These are phyloP conservation scores for Oryctes rhinoceros DNA, from an alignment of 1,140 invertebrate species.

Conservation along the genomic window DNA sequence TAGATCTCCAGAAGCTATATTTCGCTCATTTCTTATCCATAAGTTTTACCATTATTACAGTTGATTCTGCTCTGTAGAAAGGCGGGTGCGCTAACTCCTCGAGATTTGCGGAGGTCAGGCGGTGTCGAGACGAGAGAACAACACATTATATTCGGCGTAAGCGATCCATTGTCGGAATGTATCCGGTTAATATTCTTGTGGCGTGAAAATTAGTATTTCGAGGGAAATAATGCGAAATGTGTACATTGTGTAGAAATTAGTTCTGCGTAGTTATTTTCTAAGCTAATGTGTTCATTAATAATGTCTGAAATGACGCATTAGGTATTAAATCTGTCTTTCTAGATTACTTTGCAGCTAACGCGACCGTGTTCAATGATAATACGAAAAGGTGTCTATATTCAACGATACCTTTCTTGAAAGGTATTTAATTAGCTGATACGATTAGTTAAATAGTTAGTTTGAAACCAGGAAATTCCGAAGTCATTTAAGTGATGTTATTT, in stretches of 20 bases:
- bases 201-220: constrained; percentile 24
- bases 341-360: background rate
- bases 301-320: background rate
- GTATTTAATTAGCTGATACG: too few relatives aligned
- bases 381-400: too few relatives aligned
- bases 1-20: constrained; percentile 29
- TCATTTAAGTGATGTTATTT: too few relatives aligned
- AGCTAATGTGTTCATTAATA: constrained; percentile 25
- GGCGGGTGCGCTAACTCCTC: background rate
- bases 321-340: background rate
- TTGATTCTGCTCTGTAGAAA: background rate
- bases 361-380: too few relatives aligned
- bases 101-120: constrained; percentile 20
- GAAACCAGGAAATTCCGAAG: too few relatives aligned
- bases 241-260: constrained; percentile 21
- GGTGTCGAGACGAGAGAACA: background rate
- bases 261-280: constrained; percentile 11
- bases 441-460: too few relatives aligned
- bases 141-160: constrained; percentile 27
- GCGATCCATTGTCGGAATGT: constrained; percentile 22
- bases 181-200: constrained; percentile 30
- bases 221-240: constrained; percentile 19
- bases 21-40: constrained; percentile 32
- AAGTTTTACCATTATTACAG: constrained; percentile 27
- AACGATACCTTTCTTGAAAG: too few relatives aligned